Evolutionary conservation across 2,113 vertebrate genomes (phyloP).

Genomic region (Catharus fuscescens): DNA sequence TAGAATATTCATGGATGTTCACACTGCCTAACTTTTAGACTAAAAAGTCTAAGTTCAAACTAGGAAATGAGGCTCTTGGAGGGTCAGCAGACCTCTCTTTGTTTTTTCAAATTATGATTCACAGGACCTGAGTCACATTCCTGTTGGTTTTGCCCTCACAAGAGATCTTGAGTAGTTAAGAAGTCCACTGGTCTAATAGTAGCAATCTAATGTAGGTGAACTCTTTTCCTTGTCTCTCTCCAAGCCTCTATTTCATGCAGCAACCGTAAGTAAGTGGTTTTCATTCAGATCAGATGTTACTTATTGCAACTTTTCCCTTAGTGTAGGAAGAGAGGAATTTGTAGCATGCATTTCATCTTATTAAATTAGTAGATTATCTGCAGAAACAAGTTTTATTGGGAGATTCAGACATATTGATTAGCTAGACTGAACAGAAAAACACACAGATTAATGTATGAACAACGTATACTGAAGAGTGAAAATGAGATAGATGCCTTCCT

Average conservation of each 20-base stretch:
- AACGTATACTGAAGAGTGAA: neutral
- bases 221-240: neutral
- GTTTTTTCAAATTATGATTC: neutral
- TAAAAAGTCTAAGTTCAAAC: neutral
- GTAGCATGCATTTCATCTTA: neutral
- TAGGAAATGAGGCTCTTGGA: neutral
- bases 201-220: neutral
- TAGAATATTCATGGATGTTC: neutral
- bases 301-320: neutral
- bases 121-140: neutral
- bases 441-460: neutral
- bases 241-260: neutral
- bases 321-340: neutral
- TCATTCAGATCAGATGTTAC: neutral
- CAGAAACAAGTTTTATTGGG: neutral
- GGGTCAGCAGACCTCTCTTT: neutral
- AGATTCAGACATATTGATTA: neutral
- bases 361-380: neutral
- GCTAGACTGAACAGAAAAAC: neutral
- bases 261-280: neutral
- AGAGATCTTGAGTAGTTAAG: neutral
- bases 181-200: neutral
- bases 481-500: neutral
- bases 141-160: neutral
- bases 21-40: neutral